Evolutionary conservation across 2,888 invertebrate species (phyloP), one percentile per base, ranked within the genome.

Genomic region (Chloromyia formosa): DNA sequence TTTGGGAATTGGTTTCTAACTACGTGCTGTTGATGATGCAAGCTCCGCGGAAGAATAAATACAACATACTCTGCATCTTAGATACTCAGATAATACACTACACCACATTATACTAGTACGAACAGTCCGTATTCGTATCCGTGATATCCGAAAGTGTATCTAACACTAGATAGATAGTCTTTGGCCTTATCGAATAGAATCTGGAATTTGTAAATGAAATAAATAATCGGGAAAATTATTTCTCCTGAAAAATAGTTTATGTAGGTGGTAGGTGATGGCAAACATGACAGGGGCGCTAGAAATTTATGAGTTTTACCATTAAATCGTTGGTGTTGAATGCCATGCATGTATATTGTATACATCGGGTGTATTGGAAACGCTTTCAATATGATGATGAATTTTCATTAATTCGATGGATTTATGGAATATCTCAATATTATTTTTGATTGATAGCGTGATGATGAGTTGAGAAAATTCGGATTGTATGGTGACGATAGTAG

Each of bases 301-400:
- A 73, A 73, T 61, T 73, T 73, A 73, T 60, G 73, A 73, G 18
- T 60, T 45, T 45, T n/a, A 69, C 53, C 69, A 69, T 56, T 61
- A 60, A 61, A 27, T 54, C 35, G 27, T 4, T 7, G 10, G 45
- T 69, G 69, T 54, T 54, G 71, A 27, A 56, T 71, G 42, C 49
- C 16, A 49, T 49, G 49, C 22, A 20, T 16, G 5, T 20, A 10
- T 42, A 16, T 42, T 40, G 42, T 62, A 42, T n/a, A 62, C 58
- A 12, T 4, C 23, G 35, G 20, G 23, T 14, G 45, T 45, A 35
- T 23, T 66, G 49, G n/a, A 40, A 49, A 16, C 62, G 35, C 9
- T 62, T 45, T 22, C 49, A 10, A 42, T 18, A 49, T 20, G 49
- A 49, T 66, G 45, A 10, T 35, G n/a, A 45, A 23, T 35, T 66